Conservation (phyloP, 2,113 vertebrate genomes). For the Hydrochoerus hydrochaeris region DNA sequence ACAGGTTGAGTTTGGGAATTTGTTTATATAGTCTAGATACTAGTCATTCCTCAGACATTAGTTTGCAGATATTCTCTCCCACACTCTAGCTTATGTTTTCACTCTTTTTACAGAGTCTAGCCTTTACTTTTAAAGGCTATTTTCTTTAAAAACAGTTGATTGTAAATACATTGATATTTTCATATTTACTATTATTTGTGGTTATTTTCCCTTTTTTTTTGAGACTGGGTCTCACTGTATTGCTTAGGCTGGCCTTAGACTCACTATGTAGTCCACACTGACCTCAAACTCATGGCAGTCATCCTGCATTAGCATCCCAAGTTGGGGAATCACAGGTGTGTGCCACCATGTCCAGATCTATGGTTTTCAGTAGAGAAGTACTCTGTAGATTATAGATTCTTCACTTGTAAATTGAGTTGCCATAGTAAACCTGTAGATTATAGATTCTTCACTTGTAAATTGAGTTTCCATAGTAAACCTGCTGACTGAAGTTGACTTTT, state of each 20-base stretch:
- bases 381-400: not conserved
- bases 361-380: not conserved
- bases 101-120: not conserved
- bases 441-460: slow-evolving; percentile 17
- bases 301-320: not conserved
- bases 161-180: slow-evolving; percentile 28
- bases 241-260: too few species aligned
- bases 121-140: slow-evolving; percentile 14
- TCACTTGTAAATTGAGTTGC: slow-evolving; percentile 3
- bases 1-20: not conserved
- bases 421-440: not conserved
- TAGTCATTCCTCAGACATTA: not conserved
- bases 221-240: not conserved
- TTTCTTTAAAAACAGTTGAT: not conserved
- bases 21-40: not conserved
- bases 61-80: not conserved
- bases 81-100: not conserved
- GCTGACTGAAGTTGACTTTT: slow-evolving; percentile 38
- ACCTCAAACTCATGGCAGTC: not conserved
- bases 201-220: not conserved
- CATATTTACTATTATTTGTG: not conserved
- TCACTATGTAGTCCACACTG: not conserved
- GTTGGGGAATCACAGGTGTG: not conserved
- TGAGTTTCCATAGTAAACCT: not conserved
- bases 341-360: not conserved